These are phyloP conservation scores for Sebastes paucispinis DNA, from an alignment of 2,797 vertebrate species.

Conservation along the genomic window DNA sequence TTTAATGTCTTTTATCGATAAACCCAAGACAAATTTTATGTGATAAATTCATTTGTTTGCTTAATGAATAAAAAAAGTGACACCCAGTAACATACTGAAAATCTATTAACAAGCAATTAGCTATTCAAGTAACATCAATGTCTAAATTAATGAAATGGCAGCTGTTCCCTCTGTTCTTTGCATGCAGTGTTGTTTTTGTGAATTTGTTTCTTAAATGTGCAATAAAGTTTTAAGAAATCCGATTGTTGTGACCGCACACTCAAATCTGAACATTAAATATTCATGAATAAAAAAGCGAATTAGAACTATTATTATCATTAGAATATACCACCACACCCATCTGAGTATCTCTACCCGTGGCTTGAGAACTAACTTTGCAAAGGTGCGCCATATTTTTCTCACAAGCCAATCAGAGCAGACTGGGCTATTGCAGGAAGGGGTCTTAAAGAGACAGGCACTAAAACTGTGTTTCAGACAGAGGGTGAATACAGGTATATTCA, in stretches of 20 bases:
- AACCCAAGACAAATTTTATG: background rate
- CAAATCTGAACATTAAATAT: background rate
- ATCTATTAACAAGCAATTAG: background rate
- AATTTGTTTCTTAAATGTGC: conserved; percentile 2
- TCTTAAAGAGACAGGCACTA: too few relatives aligned
- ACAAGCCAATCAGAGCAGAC: too few relatives aligned
- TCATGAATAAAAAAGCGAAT: background rate
- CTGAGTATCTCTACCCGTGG: background rate
- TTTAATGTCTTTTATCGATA: background rate
- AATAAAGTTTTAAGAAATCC: conserved; percentile 19
- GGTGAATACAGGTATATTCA: too few relatives aligned
- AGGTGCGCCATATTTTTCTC: too few relatives aligned
- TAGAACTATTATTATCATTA: background rate
- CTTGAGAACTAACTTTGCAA: too few relatives aligned
- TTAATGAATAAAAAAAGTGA: background rate
- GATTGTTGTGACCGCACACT: background rate
- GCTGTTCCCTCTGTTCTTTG: background rate
- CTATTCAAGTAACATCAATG: too few relatives aligned
- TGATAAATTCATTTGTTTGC: background rate
- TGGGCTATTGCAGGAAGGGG: too few relatives aligned
- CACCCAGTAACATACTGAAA: background rate
- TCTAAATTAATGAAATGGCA: background rate
- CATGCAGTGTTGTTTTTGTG: conserved; percentile 20
- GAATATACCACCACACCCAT: background rate
- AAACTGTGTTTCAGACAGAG: too few relatives aligned